These are phyloP conservation scores for Desoria tigrina DNA, from an alignment of 2,888 invertebrate species.

Conservation along the genomic window DNA sequence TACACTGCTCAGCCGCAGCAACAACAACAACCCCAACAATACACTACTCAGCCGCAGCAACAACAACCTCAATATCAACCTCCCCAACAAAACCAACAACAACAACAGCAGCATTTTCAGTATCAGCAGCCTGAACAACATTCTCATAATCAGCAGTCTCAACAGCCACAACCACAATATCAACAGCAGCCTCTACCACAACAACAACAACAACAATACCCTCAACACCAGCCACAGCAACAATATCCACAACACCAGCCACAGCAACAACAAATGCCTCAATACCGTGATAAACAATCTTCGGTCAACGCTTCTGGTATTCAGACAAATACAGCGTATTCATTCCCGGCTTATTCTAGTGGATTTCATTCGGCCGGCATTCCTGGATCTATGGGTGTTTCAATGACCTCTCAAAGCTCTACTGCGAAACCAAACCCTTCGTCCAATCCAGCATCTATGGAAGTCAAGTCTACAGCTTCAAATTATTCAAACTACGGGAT, in stretches of 20 bases:
- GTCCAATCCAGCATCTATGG: neutral
- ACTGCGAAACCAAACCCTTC: neutral
- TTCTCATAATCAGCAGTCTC: constrained; percentile 25
- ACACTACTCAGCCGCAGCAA: constrained; percentile 23
- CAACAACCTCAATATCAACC: constrained; percentile 1
- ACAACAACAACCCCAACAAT: constrained; percentile 10
- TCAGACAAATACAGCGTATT: neutral
- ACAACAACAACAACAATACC: constrained; percentile 54
- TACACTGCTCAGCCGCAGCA: constrained; percentile 22
- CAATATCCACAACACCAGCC: constrained; percentile 25
- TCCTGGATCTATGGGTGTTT: neutral
- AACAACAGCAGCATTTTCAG: too few relatives aligned
- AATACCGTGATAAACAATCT: neutral
- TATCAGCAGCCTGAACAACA: constrained; percentile 20
- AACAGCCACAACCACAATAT: constrained; percentile 14
- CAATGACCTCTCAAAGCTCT: constrained; percentile 2
- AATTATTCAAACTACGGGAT: too few relatives aligned
- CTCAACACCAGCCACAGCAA: constrained; percentile 14
- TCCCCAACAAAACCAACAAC: constrained; percentile 24
- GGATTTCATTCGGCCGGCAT: neutral
- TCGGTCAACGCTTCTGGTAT: neutral
- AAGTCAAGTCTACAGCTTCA: too few relatives aligned
- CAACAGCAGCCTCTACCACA: constrained; percentile 46
- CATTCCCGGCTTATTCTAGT: neutral
- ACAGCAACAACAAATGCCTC: constrained; percentile 35